These are phyloP conservation scores for Cliona cf. orientalis DNA, from an alignment of 37 sponge, comb jelly and placozoan species.

Conservation along the genomic window DNA sequence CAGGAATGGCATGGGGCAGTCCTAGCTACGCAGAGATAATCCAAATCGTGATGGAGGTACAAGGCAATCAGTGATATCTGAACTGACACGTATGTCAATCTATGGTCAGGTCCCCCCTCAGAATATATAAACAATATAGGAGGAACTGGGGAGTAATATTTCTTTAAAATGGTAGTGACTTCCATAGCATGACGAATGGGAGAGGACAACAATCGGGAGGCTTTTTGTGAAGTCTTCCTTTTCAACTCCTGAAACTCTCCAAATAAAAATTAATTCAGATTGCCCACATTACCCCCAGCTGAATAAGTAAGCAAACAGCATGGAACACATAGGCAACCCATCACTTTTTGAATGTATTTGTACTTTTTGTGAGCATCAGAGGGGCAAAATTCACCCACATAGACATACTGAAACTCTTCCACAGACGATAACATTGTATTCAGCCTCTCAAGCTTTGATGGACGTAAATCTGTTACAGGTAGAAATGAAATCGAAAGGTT, in stretches of 20 bases:
- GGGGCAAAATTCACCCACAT: conserved; percentile 18
- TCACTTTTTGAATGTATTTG: conserved; percentile 4
- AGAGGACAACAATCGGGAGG: conserved; percentile 31
- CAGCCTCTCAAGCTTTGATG: not conserved
- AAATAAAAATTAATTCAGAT: conserved; percentile 50
- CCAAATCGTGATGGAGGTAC: conserved; percentile 14
- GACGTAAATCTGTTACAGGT: not conserved
- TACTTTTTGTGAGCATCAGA: conserved; percentile 4
- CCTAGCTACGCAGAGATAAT: conserved; percentile 22
- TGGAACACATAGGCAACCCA: conserved; percentile 5
- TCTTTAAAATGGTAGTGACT: not conserved
- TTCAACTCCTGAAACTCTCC: conserved; percentile 5
- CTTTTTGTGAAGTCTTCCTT: conserved; percentile 11
- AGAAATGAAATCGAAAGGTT: not conserved
- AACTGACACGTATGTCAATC: conserved; percentile 35
- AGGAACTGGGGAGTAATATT: not conserved
- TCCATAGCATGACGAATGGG: conserved; percentile 30
- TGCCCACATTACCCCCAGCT: conserved; percentile 52
- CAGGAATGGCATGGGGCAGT: conserved; percentile 56
- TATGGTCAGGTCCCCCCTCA: conserved; percentile 62
- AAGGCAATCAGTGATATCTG: conserved; percentile 43
- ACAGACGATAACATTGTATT: not conserved
- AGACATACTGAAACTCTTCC: not conserved
- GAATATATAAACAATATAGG: conserved; percentile 20
- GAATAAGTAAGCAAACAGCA: conserved; percentile 27